Conservation (phyloP, 2,113 vertebrate genomes). For the Phalacrocorax aristotelis region DNA sequence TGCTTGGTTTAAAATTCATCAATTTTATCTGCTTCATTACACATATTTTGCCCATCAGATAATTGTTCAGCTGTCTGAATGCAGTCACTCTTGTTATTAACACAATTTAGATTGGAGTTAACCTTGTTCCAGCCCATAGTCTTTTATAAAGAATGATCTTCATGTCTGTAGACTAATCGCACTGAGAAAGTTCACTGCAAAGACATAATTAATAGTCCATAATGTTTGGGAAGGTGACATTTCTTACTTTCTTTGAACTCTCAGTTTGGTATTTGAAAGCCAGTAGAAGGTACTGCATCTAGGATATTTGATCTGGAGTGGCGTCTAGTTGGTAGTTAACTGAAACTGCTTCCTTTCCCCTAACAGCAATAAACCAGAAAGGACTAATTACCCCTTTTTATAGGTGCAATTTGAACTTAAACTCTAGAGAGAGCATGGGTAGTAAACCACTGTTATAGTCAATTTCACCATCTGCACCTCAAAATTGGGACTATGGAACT, state of each 20-base stretch:
- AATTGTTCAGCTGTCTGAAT: conserved; percentile 34
- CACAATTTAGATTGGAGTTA: conserved; percentile 63
- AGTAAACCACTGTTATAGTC: conserved; percentile 51
- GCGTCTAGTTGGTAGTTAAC: conserved; percentile 64
- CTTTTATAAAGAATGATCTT: conserved; percentile 68
- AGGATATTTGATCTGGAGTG: conserved; percentile 61
- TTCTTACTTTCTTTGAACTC: conserved; percentile 68
- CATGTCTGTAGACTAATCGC: conserved; percentile 56
- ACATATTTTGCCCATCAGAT: conserved; percentile 29
- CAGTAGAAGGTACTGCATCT: conserved; percentile 10
- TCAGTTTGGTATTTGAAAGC: conserved; percentile 52
- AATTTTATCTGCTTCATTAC: conserved; percentile 28
- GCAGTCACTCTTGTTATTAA: conserved; percentile 53
- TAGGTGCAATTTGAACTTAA: conserved; percentile 70
- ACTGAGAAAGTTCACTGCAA: conserved; percentile 51
- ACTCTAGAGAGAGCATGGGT: conserved; percentile 54
- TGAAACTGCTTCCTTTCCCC: conserved; percentile 58
- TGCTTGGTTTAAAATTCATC: conserved; percentile 6
- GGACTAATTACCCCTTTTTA: conserved; percentile 74
- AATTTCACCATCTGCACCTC: conserved; percentile 65
- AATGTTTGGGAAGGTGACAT: conserved; percentile 75
- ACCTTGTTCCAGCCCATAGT: conserved; percentile 56
- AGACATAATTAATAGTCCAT: conserved; percentile 68
- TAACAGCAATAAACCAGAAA: conserved; percentile 66
- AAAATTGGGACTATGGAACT: conserved; percentile 29